These are phyloP conservation scores for Pseudobourletiella spinata DNA, from an alignment of 1,140 invertebrate species.

Conservation along the genomic window DNA sequence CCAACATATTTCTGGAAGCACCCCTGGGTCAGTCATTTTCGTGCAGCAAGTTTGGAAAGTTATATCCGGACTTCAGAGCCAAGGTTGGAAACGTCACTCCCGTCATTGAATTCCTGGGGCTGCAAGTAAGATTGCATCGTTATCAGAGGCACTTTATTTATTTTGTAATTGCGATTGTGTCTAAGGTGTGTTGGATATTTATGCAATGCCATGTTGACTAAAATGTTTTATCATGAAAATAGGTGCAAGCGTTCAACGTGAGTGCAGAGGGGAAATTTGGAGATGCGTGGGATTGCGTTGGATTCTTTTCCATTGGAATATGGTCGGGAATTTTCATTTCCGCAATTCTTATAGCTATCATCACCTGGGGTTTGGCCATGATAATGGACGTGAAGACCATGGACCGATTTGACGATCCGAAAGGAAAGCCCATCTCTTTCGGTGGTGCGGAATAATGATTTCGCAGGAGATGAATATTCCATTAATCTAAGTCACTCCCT, in stretches of 20 bases:
- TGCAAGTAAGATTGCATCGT: constrained; percentile 21
- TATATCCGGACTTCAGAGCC: background rate
- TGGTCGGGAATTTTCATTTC: constrained; percentile 81
- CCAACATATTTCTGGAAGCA: constrained; percentile 4
- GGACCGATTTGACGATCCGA: constrained; percentile 98
- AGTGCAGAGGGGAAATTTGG: constrained; percentile 48
- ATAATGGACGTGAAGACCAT: constrained; percentile 91
- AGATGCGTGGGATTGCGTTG: constrained; percentile 73
- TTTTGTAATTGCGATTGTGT: no score
- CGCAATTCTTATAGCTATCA: constrained; percentile 65
- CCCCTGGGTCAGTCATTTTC: constrained; percentile 20
- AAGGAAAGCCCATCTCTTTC: constrained; percentile 89
- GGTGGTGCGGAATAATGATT: constrained; percentile 65
- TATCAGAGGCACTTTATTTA: no score
- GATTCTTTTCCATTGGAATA: constrained; percentile 82
- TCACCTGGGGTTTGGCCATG: constrained; percentile 78
- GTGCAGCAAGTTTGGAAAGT: constrained; percentile 19
- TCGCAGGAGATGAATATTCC: no score
- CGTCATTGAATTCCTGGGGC: constrained; percentile 15
- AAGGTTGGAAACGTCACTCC: constrained; percentile 4
- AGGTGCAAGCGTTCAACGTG: constrained; percentile 35
- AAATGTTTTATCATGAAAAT: background rate
- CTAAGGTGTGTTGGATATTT: no score
- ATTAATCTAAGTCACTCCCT: no score
- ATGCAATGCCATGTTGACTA: no score